Base-by-base conservation (phyloP, 2,888 invertebrate species). In the Macropis europaea region DNA sequence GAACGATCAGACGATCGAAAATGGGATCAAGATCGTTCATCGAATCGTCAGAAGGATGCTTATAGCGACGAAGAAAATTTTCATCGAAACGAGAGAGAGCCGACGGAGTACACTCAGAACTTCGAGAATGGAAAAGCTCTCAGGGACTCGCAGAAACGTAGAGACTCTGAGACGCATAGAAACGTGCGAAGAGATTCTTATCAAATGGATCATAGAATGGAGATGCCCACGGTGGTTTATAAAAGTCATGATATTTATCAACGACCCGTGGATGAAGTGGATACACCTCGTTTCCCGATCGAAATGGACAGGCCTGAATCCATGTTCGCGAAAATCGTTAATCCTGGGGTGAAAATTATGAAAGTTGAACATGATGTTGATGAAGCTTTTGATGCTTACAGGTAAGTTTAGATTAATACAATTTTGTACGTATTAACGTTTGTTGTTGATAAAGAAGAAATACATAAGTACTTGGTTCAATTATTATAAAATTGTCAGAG, bases 321-420 rank as follows among this genome's bases (percentile, higher is more conserved):
- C 0, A 78, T 84, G 52, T 89, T 89, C 63, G 77, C 88, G 0
- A 89, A 87, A 57, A 81, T 90, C 28, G 70, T 87, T 19, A 88
- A 89, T 76, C 90, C 90, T 0, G 84, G 88, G 15, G 86, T 90
- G 52, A 90, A 88, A 72, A 89, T 89, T 45, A 89, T 89, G 90
- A 81, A 83, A 56, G 88, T 90, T 32, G 89, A 89, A 30, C 86
- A 86, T 4, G 89, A 90, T 28, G 79, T 83, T 42, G 86, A 88
- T 7, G 88, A 86, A 57, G 79, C 71, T 43, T 77, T 76, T 34
- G 86, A 88, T 36, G 75, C 75, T 60, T 86, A 88, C 82, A 86
- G 88, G 87, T 86, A 82, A 79, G 74, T 52, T 48, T 19, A 1
- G 11, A 5, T n/a, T n/a, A n/a, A n/a, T n/a, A n/a, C n/a, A n/a